Evolutionary conservation across 2,113 vertebrate genomes (phyloP), one percentile per base, ranked within the genome.

Genomic region (Colossoma macropomum): DNA sequence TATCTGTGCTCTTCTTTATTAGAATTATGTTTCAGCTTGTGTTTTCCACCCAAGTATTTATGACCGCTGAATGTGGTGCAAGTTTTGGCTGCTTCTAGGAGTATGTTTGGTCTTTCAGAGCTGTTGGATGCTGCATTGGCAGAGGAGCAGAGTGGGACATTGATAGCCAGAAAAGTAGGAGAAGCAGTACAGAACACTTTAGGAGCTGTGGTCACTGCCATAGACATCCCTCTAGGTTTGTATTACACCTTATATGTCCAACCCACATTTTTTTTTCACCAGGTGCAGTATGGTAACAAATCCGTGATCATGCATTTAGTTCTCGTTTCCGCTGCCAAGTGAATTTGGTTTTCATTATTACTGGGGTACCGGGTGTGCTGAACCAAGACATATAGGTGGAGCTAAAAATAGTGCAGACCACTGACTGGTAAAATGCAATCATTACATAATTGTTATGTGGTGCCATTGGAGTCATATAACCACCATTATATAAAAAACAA

Each of bases 181-280:
- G 98, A 99, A 83, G 98, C 96, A 2, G 98, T 99, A 76, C 98
- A 99, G 93, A 99, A 95, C 92, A 99, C 98, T 0, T 89, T 99
- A 38, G 98, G 97, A 86, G 98, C 97, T 0, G 97, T 99, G 65
- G 97, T 96, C 73, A 98, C 97, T 60, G 97, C 97, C 79, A 99
- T 99, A 25, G 97, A 99, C 94, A 97, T 99, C 93, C 98, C 98
- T 82, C 93, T 99, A 59, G 97, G 98, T 99, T 89, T 94, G 94
- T 68, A 15, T 41, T 23, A 5, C 16, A 38, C 4, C n/a, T 74
- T 75, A 0, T 19, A 9, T 27, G 16, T 23, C 2, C 59, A 19
- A 38, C 5, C 11, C 4, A 10, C 41, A 45, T 11, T 45, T 45
- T 45, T 45, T 9, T 1, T 1, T 45, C 4, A 9, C 4, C 3